These are phyloP conservation scores for Ashinkailepas kermadecensis DNA, from an alignment of 2,888 invertebrate genomes.

Conservation along the genomic window DNA sequence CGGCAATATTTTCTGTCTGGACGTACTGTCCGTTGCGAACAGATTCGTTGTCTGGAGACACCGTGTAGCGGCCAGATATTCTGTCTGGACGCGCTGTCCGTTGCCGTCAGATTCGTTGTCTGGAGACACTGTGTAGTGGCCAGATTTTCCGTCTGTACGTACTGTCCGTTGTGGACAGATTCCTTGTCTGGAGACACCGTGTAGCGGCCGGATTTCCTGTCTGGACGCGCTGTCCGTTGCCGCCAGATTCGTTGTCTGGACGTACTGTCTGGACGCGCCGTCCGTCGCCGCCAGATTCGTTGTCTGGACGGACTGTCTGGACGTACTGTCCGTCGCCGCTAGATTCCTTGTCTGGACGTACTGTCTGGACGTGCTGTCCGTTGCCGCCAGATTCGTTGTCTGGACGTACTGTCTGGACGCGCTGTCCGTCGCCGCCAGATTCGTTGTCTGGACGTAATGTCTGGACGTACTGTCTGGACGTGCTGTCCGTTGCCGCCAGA, in stretches of 20 bases:
- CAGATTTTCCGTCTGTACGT: no score
- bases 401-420: conserved; percentile 75
- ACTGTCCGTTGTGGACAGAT: no score
- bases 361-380: background rate
- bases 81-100: conserved; percentile 70
- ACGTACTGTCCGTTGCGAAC: no score
- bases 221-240: no score
- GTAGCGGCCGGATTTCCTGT: no score
- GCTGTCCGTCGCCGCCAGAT: conserved; percentile 52
- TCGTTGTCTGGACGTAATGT: conserved; percentile 72
- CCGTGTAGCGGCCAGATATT: conserved; percentile 42
- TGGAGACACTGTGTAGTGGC: conserved; percentile 58
- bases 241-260: no score
- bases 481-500: no score
- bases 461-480: no score
- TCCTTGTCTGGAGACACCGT: no score
- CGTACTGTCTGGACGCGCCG: background rate
- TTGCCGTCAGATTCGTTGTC: conserved; percentile 53
- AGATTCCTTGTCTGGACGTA: conserved; percentile 65
- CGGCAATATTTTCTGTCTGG: no score
- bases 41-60: background rate
- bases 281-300: conserved; percentile 42
- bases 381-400: conserved; percentile 52
- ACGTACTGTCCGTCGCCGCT: conserved; percentile 58
- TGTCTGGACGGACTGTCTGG: conserved; percentile 54